Conservation (phyloP, 2,888 invertebrate species). For the Synergus japonicus region DNA sequence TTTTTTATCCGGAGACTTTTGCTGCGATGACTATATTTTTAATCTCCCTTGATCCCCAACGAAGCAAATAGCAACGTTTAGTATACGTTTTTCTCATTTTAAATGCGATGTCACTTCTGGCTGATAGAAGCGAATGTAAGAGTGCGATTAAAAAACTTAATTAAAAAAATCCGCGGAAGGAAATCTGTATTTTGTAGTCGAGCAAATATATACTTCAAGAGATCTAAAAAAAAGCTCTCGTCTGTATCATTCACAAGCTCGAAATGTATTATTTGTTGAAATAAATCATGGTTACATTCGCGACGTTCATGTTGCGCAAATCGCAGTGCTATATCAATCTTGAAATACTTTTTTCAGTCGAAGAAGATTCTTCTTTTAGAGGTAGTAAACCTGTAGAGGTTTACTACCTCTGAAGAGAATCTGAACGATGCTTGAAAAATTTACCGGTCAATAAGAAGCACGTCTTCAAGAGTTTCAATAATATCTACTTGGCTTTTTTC, state of each 20-base stretch:
- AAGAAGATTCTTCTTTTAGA: background rate
- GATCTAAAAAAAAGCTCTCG: constrained; percentile 42
- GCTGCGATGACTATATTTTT: background rate
- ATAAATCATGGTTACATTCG: constrained; percentile 58
- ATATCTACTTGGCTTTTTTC: background rate
- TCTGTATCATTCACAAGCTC: constrained; percentile 22
- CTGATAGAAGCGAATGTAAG: background rate
- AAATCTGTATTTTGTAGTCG: constrained; percentile 15
- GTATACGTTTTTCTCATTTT: background rate
- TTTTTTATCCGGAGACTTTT: background rate
- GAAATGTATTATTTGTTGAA: background rate
- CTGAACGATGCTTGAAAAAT: constrained; percentile 8
- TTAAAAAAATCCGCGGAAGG: background rate
- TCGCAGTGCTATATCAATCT: constrained; percentile 60
- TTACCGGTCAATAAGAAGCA: background rate
- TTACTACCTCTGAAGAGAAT: background rate
- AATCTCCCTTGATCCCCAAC: constrained; percentile 8
- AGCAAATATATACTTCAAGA: constrained; percentile 46
- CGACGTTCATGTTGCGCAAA: constrained; percentile 53
- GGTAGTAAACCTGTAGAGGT: background rate
- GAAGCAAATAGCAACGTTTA: background rate
- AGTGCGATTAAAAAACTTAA: background rate
- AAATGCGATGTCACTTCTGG: background rate
- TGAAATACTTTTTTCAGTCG: constrained; percentile 36
- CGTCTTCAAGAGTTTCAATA: background rate